phyloP scores from a whole-genome alignment of 2,888 invertebrate genomes.

The Therioaphis trifolii region DNA sequence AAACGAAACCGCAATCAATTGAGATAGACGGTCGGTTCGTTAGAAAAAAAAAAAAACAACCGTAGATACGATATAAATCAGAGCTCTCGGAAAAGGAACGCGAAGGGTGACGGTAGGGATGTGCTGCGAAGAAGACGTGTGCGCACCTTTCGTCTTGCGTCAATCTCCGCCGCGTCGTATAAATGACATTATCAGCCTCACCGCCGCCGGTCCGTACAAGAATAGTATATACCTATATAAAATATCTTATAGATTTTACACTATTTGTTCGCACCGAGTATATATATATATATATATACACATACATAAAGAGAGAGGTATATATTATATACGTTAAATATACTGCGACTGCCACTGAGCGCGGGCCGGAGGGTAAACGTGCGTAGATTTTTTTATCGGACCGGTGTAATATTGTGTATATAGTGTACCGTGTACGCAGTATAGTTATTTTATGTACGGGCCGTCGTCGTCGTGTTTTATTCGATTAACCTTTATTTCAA shows the following conservation, averaged over 20 bases:
- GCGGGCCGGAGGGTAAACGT: constrained; percentile 1
- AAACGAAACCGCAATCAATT: background rate
- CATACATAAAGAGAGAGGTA: no score
- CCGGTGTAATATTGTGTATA: no score
- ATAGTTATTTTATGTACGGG: constrained; percentile 25
- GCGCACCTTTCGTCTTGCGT: background rate
- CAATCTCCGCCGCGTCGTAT: no score
- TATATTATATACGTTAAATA: no score
- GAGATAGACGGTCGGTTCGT: background rate
- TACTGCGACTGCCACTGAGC: background rate
- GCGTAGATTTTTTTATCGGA: constrained; percentile 39
- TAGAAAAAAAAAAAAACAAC: background rate
- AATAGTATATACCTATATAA: background rate
- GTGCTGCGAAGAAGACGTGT: no score
- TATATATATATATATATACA: background rate
- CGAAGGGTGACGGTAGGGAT: background rate
- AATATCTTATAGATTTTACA: constrained; percentile 32
- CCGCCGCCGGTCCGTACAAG: background rate
- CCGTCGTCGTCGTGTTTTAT: constrained; percentile 3
- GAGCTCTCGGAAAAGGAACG: no score
- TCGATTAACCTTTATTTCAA: constrained; percentile 37
- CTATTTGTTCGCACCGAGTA: background rate
- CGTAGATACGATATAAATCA: background rate
- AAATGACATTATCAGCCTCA: background rate
- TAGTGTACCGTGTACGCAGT: background rate